phyloP scores from a whole-genome alignment of 1,140 invertebrate genomes.

The Calephelis virginiensis region DNA sequence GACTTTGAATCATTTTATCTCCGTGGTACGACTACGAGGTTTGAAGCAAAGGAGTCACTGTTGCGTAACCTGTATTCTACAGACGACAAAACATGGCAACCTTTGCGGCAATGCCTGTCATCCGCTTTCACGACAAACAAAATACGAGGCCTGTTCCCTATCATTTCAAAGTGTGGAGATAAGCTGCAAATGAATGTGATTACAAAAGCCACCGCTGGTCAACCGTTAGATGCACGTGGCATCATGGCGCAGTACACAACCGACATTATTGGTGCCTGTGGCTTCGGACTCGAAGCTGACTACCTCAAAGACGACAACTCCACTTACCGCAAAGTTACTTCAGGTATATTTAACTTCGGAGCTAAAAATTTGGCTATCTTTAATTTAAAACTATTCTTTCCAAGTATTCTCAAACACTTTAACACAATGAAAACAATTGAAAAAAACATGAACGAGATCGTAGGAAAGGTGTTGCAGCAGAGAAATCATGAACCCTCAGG shows the following conservation, averaged over 20 bases:
- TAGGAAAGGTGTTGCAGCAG: slow-evolving; percentile 31
- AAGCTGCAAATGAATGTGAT: slow-evolving; percentile 38
- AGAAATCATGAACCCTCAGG: slow-evolving; percentile 41
- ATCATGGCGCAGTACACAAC: slow-evolving; percentile 61
- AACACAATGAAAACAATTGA: slow-evolving; percentile 30
- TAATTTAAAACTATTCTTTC: slow-evolving; percentile 40
- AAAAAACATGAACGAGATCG: slow-evolving; percentile 28
- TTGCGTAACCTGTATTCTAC: slow-evolving; percentile 43
- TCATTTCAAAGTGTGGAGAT: slow-evolving; percentile 50
- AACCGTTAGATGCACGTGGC: slow-evolving; percentile 52
- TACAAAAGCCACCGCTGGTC: slow-evolving; percentile 19
- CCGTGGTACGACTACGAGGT: slow-evolving; percentile 30
- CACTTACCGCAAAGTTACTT: slow-evolving; percentile 43
- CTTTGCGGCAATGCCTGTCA: slow-evolving; percentile 75
- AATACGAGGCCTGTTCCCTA: slow-evolving; percentile 75
- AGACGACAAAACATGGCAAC: slow-evolving; percentile 73
- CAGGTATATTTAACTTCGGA: slow-evolving; percentile 41
- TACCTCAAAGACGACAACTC: slow-evolving; percentile 44
- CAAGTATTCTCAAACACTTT: slow-evolving; percentile 34
- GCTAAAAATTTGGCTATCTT: slow-evolving; percentile 23
- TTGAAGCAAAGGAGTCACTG: slow-evolving; percentile 49
- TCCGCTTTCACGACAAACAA: slow-evolving; percentile 79
- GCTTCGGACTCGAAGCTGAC: slow-evolving; percentile 42
- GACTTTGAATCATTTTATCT: slow-evolving; percentile 78
- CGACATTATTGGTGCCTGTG: slow-evolving; percentile 39